Evolutionary conservation across 2,888 invertebrate species (phyloP).

Genomic region (Chymomyza amoena): DNA sequence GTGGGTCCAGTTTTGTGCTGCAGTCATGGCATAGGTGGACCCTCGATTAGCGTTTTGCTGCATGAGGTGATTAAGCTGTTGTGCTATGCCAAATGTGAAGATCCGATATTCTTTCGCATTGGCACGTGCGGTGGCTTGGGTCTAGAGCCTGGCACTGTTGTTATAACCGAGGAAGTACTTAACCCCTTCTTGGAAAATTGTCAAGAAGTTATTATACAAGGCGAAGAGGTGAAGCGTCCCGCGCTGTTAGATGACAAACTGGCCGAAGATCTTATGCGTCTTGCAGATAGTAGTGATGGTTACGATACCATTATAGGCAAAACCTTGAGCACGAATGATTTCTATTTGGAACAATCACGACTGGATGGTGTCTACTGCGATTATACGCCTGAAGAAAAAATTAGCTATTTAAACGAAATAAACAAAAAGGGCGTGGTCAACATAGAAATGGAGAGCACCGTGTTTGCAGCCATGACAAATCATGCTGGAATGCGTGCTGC

Average conservation of each 20-base stretch:
- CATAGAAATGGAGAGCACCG: slow-evolving; percentile 96
- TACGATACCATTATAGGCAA: slow-evolving; percentile 91
- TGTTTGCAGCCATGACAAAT: slow-evolving; percentile 93
- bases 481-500: slow-evolving; percentile 93
- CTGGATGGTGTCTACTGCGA: slow-evolving; percentile 97
- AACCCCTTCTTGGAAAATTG: too few species aligned
- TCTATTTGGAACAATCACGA: slow-evolving; percentile 93
- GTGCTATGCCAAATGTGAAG: slow-evolving; percentile 89
- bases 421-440: slow-evolving; percentile 89
- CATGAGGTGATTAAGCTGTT: slow-evolving; percentile 97
- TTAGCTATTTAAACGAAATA: slow-evolving; percentile 86
- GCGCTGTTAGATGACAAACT: slow-evolving; percentile 88
- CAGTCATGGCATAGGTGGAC: slow-evolving; percentile 95
- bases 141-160: slow-evolving; percentile 92
- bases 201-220: too few species aligned
- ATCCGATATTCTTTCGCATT: slow-evolving; percentile 94
- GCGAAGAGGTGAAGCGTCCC: too few species aligned
- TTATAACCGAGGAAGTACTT: too few species aligned
- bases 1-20: slow-evolving; percentile 79
- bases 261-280: slow-evolving; percentile 85
- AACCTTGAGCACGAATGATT: slow-evolving; percentile 97
- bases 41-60: slow-evolving; percentile 94
- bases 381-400: slow-evolving; percentile 89
- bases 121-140: slow-evolving; percentile 95
- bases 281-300: slow-evolving; percentile 85